Base-by-base conservation (phyloP, 2,888 invertebrate genomes). In the Spodoptera exigua region DNA sequence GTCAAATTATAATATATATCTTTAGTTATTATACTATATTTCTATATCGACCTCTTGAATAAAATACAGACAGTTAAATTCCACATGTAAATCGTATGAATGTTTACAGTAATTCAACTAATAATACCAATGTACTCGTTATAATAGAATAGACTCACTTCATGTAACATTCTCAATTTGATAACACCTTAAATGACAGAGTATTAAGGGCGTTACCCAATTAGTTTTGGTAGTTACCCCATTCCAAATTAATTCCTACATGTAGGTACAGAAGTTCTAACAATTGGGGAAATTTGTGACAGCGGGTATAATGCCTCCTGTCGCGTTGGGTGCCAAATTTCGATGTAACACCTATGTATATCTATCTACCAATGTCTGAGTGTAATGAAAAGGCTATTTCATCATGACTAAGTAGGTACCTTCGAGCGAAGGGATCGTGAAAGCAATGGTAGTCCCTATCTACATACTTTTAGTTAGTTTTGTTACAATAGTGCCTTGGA, bases 171-270 rank as follows among this genome's bases (percentile, higher is more conserved):
- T 12, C 21, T 21, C 27, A 35, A 57, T 7, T 60, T 36, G 17
- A 13, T 21, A 16, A 37, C 43, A 11, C 17, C 44, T 37, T 44
- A 35, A 68, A 14, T 48, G 1, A 1, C 37, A 60, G 44, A 40
- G 45, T 69, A 16, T 34, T 34, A 35, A 36, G 12, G 39, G 39
- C 41, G 70, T 61, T 44, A 3, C 7, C 17, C 46, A 64, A 70
- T 63, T 70, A 70, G 70, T 70, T 65, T 49, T 17, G 17, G 34
- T 53, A 63, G 65, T 46, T 18, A 62, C 27, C 35, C 48, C 5
- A 36, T 46, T 45, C 49, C 21, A 55, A 70, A 54, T 66, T 48
- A 70, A 66, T 70, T 46, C 48, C 71, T 55, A 49, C 56, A 46
- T 46, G 56, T 54, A 55, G 55, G 45, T 41, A 64, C 65, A 45